Base-by-base conservation (phyloP, 2,888 invertebrate genomes). In the Ommatoiulus sabulosus region DNA sequence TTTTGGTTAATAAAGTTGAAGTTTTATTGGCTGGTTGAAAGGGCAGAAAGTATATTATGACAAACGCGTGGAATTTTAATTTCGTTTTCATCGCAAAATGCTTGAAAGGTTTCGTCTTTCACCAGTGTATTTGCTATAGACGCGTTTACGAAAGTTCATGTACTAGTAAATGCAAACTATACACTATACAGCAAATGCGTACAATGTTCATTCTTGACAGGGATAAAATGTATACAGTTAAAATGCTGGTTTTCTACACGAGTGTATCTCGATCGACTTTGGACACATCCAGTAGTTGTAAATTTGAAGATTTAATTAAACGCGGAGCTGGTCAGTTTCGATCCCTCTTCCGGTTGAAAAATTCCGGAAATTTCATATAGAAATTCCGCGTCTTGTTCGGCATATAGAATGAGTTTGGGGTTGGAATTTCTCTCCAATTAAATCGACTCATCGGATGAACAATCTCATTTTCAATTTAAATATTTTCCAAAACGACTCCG, bases 391-490 rank as follows among this genome's bases (percentile, higher is more conserved):
- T 6, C 24, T 24, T 72, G 15, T 57, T 10, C 72, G 4, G 72
- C 72, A 72, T 72, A 72, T 24, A 10, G 20, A 24, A 72, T 72
- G 72, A 24, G 24, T 24, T 35, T 72, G 72, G 72, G 72, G 24
- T 24, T 72, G 72, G 72, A 72, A 72, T 72, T 72, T 72, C 24
- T 10, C 72, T 4, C 72, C 72, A 72, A 72, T 72, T 72, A 72
- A 72, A 24, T 72, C 24, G 8, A 72, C 72, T 72, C 72, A 24
- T 72, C 72, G 24, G n/a, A 72, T 10, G 72, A 72, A 72, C 72
- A 72, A 72, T 72, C 72, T 72, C 72, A 24, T 72, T 72, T 72
- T 24, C 6, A 24, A 24, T 72, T 72, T 72, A 20, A 72, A 72
- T 72, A 72, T 72, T 72, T 72, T 72, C 72, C 8, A n/a, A 72